Conservation (phyloP, 2,797 vertebrate genomes). For the Micromesistius poutassou region DNA sequence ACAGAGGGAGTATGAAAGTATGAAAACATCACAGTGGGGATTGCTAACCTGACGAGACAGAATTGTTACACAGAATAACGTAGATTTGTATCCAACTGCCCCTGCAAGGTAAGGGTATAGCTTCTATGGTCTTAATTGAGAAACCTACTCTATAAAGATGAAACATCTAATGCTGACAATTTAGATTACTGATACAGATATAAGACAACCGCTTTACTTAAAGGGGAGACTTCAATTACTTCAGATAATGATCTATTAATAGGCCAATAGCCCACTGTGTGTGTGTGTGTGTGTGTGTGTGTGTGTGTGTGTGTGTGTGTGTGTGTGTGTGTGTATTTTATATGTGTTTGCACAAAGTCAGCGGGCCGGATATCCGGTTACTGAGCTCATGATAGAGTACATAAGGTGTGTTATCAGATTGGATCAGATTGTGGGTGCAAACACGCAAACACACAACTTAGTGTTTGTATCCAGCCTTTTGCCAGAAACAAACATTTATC, state of each 20-base stretch:
- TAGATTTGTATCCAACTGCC: too few relatives aligned
- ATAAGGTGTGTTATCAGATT: too few relatives aligned
- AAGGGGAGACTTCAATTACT: neutral
- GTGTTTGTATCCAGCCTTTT: too few relatives aligned
- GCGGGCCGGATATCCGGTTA: slow-evolving; percentile 1
- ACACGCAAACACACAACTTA: neutral
- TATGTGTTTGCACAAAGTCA: neutral
- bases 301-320: neutral
- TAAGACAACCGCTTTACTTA: neutral
- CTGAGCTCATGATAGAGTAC: too few relatives aligned
- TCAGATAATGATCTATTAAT: neutral
- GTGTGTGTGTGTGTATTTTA: neutral
- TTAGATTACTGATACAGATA: neutral
- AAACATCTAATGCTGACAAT: neutral
- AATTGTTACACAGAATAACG: too few relatives aligned
- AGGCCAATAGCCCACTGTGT: neutral
- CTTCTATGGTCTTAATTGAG: neutral
- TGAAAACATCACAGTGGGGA: neutral
- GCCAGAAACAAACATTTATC: too few relatives aligned
- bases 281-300: slow-evolving; percentile 10
- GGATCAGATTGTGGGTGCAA: too few relatives aligned
- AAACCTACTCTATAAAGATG: neutral
- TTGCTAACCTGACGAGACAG: too few relatives aligned
- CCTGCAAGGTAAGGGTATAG: neutral
- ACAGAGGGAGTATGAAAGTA: slow-evolving; percentile 13